A percentile compares a stretch with the other conserved stretches of the same genome.
These are phyloP conservation scores for Aeoliscus strigatus DNA, from an alignment of 2,797 vertebrate species.

Conservation along the genomic window DNA sequence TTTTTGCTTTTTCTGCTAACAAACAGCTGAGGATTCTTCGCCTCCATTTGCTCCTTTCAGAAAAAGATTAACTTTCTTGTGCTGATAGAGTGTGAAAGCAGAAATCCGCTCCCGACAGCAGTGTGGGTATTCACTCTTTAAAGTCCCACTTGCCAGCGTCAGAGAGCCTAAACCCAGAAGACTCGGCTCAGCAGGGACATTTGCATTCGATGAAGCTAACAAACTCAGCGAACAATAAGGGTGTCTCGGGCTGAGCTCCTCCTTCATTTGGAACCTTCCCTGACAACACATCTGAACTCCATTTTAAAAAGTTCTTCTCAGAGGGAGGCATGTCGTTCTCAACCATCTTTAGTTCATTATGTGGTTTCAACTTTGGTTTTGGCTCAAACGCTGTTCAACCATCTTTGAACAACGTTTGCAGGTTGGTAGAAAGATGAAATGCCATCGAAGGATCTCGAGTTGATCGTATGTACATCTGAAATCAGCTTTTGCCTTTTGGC, in stretches of 20 bases:
- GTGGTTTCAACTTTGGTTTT: conserved; percentile 15
- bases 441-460: no score
- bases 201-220: conserved; percentile 27
- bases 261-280: conserved; percentile 14
- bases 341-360: conserved; percentile 32
- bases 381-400: no score
- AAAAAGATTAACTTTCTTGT: no score
- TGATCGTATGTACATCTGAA: no score
- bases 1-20: no score
- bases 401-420: no score
- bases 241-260: conserved; percentile 11
- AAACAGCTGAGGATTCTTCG: no score
- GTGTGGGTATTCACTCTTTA: conserved; percentile 16
- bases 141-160: conserved; percentile 15
- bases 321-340: neutral
- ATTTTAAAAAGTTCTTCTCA: conserved; percentile 17
- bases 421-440: no score
- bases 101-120: neutral
- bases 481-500: conserved; percentile 14
- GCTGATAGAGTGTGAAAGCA: no score
- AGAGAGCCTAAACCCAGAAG: conserved; percentile 14
- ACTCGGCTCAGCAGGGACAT: conserved; percentile 18
- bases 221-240: conserved; percentile 6
- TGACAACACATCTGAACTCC: conserved; percentile 16
- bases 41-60: no score